Evolutionary conservation across 2,888 invertebrate genomes (phyloP).

Genomic region (Eilema depressum): DNA sequence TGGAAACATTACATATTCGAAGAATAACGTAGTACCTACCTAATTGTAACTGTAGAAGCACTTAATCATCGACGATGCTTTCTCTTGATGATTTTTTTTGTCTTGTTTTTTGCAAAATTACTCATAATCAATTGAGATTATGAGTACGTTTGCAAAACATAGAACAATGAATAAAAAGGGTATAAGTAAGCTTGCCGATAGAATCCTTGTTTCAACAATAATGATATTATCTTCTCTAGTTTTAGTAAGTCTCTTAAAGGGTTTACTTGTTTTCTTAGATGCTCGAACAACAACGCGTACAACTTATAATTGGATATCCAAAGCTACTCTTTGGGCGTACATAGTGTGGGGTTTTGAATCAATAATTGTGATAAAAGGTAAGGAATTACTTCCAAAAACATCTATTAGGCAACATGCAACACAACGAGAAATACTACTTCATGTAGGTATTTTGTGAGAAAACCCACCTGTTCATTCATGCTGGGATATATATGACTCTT

Average conservation of each 20-base stretch:
- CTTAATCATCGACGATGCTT: too few species aligned
- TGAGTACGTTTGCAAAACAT: too few species aligned
- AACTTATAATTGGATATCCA: slow-evolving; percentile 89
- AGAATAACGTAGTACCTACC: background rate
- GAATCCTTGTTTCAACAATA: background rate
- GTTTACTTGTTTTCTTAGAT: slow-evolving; percentile 57
- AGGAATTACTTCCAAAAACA: slow-evolving; percentile 6
- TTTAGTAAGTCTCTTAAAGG: slow-evolving; percentile 17
- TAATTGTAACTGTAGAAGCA: background rate
- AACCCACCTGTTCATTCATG: too few species aligned
- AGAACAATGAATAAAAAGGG: too few species aligned
- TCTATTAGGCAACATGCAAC: too few species aligned
- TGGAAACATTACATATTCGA: background rate
- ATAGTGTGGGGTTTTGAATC: slow-evolving; percentile 88
- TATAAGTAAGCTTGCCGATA: background rate
- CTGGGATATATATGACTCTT: too few species aligned
- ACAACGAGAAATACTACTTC: too few species aligned
- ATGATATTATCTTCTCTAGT: background rate
- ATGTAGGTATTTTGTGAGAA: too few species aligned
- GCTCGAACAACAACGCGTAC: slow-evolving; percentile 81
- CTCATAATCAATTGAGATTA: too few species aligned
- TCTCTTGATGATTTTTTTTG: too few species aligned
- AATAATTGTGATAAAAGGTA: slow-evolving; percentile 84
- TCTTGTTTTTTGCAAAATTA: too few species aligned
- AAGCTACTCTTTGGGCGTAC: slow-evolving; percentile 89